phyloP scores from a whole-genome alignment of 2,888 invertebrate genomes.

The Epiblema foenella region DNA sequence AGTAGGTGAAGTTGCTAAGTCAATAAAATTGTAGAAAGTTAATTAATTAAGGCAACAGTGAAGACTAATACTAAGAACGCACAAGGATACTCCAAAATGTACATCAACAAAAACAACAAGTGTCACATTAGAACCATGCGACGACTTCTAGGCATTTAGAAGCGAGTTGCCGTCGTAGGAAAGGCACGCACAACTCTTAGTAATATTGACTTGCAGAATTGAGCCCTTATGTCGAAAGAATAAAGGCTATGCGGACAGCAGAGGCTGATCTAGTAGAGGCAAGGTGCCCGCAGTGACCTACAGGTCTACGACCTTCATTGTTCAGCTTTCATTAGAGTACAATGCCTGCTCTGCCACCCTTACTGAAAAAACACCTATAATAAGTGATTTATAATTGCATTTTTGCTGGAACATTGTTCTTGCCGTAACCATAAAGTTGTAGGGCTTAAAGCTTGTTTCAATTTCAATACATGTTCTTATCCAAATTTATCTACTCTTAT shows the following conservation, averaged over 20 bases:
- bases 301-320: slow-evolving; percentile 81
- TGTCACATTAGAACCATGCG: slow-evolving; percentile 31
- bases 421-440: slow-evolving; percentile 1
- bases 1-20: not conserved
- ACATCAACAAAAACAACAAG: slow-evolving; percentile 13
- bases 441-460: not conserved
- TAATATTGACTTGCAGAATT: slow-evolving; percentile 9
- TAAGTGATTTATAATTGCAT: slow-evolving; percentile 46
- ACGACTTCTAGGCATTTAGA: slow-evolving; percentile 36
- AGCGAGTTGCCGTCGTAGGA: slow-evolving; percentile 27
- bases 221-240: slow-evolving; percentile 48
- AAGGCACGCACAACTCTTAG: slow-evolving; percentile 23
- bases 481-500: not conserved
- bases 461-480: not conserved
- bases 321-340: slow-evolving; percentile 76
- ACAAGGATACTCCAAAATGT: not conserved
- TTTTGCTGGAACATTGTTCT: slow-evolving; percentile 25
- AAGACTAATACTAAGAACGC: not conserved
- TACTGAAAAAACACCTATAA: slow-evolving; percentile 47
- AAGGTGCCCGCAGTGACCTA: slow-evolving; percentile 69
- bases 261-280: slow-evolving; percentile 51
- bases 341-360: slow-evolving; percentile 62
- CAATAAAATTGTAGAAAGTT: too few relatives aligned
- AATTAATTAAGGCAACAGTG: not conserved
- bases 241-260: slow-evolving; percentile 53